These are phyloP conservation scores for Recurvirostra avosetta DNA, from an alignment of 2,113 vertebrate genomes.

Conservation along the genomic window DNA sequence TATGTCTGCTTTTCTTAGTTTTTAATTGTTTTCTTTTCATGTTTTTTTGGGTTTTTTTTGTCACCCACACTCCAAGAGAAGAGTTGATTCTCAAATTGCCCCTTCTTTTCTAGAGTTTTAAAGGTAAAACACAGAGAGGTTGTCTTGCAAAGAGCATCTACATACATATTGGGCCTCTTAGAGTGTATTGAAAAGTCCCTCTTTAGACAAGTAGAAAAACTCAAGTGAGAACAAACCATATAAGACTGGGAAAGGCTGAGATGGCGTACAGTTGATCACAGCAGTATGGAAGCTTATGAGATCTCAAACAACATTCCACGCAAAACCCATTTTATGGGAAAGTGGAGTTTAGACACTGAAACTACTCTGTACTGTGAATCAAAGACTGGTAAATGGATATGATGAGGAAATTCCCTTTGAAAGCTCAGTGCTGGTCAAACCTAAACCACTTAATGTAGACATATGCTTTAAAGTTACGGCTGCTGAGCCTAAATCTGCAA, in stretches of 20 bases:
- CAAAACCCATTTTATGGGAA: background rate
- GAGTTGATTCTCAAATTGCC: background rate
- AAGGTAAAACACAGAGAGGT: background rate
- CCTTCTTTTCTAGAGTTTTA: background rate
- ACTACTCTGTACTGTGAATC: background rate
- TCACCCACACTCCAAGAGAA: background rate
- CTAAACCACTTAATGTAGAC: background rate
- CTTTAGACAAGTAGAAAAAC: background rate
- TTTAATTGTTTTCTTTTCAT: background rate
- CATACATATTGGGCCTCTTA: background rate
- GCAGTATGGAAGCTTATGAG: background rate
- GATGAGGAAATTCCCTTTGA: background rate
- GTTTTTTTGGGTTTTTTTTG: background rate
- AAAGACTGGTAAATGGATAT: background rate
- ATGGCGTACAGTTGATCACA: background rate
- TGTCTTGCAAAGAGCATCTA: background rate
- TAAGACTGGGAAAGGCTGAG: background rate
- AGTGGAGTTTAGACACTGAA: background rate
- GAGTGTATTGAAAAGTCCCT: background rate
- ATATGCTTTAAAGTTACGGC: background rate
- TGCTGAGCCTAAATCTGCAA: background rate
- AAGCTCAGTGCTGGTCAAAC: background rate
- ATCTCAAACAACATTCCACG: background rate
- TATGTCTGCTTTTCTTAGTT: background rate
- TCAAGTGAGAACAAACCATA: background rate